phyloP scores from a whole-genome alignment of 2,888 invertebrate genomes.

The Nemotelus nigrinus region DNA sequence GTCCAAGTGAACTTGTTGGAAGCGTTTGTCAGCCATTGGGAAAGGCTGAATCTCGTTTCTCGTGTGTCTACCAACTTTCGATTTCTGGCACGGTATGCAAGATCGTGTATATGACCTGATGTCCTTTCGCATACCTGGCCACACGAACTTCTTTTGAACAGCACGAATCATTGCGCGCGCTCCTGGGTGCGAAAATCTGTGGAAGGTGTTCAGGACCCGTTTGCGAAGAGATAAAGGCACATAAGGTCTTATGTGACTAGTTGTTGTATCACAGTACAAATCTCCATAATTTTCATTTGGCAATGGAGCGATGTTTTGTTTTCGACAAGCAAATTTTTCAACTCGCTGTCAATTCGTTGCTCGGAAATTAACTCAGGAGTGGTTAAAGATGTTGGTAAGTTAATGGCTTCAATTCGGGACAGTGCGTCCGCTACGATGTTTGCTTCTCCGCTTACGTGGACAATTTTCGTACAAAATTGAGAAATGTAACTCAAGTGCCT shows the following conservation, averaged over 20 bases:
- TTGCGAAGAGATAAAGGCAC: background rate
- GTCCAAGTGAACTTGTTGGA: background rate
- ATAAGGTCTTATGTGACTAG: background rate
- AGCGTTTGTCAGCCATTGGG: background rate
- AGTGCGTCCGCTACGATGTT: background rate
- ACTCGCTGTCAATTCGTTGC: background rate
- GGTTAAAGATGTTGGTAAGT: background rate
- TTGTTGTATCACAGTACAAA: background rate
- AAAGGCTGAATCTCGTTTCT: conserved; percentile 12
- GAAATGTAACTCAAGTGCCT: background rate
- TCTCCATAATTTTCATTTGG: background rate
- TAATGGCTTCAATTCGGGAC: background rate
- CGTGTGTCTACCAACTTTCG: background rate
- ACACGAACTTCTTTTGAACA: conserved; percentile 7
- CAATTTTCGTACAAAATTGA: background rate
- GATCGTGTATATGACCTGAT: background rate
- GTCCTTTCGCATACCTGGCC: background rate
- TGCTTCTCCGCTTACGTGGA: background rate
- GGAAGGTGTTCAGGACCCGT: background rate
- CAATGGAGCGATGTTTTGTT: background rate
- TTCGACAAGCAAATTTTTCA: background rate
- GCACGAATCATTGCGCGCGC: background rate
- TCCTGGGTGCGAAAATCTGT: background rate
- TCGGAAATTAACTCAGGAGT: background rate
- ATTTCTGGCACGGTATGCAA: background rate